Conservation (phyloP, 1,140 invertebrate species). For the Condylostylus longicornis region DNA sequence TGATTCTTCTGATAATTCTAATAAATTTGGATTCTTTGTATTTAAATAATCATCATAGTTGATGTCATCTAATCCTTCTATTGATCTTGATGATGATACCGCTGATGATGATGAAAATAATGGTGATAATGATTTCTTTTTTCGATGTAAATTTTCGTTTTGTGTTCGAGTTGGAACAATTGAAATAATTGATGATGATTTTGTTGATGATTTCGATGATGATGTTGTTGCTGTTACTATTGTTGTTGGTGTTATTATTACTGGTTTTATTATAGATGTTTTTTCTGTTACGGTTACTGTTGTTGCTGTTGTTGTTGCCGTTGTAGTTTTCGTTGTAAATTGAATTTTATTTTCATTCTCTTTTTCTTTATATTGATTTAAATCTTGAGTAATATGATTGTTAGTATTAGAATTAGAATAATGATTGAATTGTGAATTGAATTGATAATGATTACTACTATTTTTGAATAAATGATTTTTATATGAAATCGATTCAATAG, state of each 20-base stretch:
- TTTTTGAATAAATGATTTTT: too few relatives aligned
- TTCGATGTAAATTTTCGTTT: conserved; percentile 1
- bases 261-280: background rate
- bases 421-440: too few relatives aligned
- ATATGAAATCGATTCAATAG: too few relatives aligned
- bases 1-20: too few relatives aligned
- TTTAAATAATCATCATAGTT: too few relatives aligned
- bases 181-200: conserved; percentile 7
- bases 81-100: background rate
- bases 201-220: conserved; percentile 8
- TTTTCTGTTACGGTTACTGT: conserved; percentile 10
- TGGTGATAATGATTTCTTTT: conserved; percentile 1
- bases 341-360: too few relatives aligned
- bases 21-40: too few relatives aligned
- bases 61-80: background rate
- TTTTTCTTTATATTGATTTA: too few relatives aligned
- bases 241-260: conserved; percentile 9
- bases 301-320: conserved; percentile 5
- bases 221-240: conserved; percentile 10
- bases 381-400: too few relatives aligned
- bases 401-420: too few relatives aligned
- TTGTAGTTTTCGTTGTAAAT: conserved; percentile 15
- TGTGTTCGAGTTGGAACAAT: conserved; percentile 1
- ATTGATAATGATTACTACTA: too few relatives aligned
- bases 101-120: background rate